Conservation (phyloP, 2,888 invertebrate species). For the Ochropleura plecta region DNA sequence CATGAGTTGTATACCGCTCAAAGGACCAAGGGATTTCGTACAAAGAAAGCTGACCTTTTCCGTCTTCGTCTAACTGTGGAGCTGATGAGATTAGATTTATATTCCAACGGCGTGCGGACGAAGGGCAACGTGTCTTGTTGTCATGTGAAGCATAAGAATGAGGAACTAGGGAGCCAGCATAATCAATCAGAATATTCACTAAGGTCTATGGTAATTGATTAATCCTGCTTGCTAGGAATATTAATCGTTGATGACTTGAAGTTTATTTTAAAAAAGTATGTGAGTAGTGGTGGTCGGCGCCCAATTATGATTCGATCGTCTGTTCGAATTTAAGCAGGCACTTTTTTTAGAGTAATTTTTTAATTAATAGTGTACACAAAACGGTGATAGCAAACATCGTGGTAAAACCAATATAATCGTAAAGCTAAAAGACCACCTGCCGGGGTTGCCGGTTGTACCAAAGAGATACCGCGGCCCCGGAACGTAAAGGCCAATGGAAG, state of each 20-base stretch:
- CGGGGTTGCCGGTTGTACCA: too few relatives aligned
- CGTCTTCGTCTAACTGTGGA: constrained; percentile 19
- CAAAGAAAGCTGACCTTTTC: constrained; percentile 54
- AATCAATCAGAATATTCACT: constrained; percentile 40
- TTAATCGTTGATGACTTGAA: constrained; percentile 21
- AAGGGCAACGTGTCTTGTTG: constrained; percentile 40
- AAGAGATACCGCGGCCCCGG: too few relatives aligned
- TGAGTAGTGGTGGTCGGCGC: too few relatives aligned
- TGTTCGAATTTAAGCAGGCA: not conserved
- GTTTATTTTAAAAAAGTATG: constrained; percentile 20
- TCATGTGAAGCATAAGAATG: constrained; percentile 54
- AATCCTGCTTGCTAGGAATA: constrained; percentile 29
- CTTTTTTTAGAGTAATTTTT: not conserved
- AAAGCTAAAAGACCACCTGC: too few relatives aligned
- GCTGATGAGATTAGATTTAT: constrained; percentile 49
- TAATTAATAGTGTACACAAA: not conserved
- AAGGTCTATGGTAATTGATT: constrained; percentile 34
- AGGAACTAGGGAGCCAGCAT: constrained; percentile 44
- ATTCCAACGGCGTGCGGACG: constrained; percentile 45
- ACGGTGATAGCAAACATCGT: not conserved
- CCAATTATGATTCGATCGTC: not conserved
- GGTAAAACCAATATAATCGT: not conserved
- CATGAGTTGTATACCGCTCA: constrained; percentile 33
- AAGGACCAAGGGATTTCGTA: constrained; percentile 41
- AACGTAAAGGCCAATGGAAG: too few relatives aligned